Conservation (phyloP, 1,140 invertebrate species). For the Nomia melanderi region DNA sequence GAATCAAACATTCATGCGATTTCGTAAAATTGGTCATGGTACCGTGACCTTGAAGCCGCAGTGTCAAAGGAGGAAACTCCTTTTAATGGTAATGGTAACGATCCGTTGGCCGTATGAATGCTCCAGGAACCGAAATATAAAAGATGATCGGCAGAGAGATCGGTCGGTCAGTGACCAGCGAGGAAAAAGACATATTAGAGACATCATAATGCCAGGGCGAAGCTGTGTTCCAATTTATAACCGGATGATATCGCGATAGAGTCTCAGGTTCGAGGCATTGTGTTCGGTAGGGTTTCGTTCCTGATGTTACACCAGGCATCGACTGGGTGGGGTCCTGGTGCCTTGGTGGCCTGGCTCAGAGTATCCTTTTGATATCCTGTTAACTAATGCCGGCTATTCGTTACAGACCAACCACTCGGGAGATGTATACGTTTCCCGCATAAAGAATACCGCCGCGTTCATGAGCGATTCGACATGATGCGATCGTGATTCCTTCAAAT, state of each 20-base stretch:
- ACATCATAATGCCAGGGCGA: constrained; percentile 80
- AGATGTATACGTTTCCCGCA: constrained; percentile 62
- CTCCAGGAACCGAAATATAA: constrained; percentile 32
- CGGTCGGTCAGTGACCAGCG: constrained; percentile 57
- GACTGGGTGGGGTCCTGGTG: constrained; percentile 78
- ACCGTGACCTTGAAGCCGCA: not conserved
- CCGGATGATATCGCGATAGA: constrained; percentile 80
- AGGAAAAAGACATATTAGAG: constrained; percentile 81
- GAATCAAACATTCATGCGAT: no score
- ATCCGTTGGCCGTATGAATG: not conserved
- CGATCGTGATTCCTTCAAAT: not conserved
- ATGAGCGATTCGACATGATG: constrained; percentile 29
- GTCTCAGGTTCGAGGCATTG: constrained; percentile 80
- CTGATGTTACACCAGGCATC: constrained; percentile 72
- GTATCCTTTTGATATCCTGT: constrained; percentile 82
- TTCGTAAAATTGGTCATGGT: not conserved
- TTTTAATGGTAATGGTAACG: not conserved
- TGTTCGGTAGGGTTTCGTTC: constrained; percentile 76
- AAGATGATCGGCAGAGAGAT: constrained; percentile 52
- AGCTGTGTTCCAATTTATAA: constrained; percentile 82
- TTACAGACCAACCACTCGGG: constrained; percentile 73
- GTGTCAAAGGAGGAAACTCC: no score
- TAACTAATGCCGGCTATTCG: constrained; percentile 81
- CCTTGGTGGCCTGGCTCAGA: constrained; percentile 78
- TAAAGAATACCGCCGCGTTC: constrained; percentile 45